A percentile compares a stretch with the other conserved stretches of the same genome.
Conservation (phyloP, 2,113 vertebrate genomes). For the Sebastes fasciatus region DNA sequence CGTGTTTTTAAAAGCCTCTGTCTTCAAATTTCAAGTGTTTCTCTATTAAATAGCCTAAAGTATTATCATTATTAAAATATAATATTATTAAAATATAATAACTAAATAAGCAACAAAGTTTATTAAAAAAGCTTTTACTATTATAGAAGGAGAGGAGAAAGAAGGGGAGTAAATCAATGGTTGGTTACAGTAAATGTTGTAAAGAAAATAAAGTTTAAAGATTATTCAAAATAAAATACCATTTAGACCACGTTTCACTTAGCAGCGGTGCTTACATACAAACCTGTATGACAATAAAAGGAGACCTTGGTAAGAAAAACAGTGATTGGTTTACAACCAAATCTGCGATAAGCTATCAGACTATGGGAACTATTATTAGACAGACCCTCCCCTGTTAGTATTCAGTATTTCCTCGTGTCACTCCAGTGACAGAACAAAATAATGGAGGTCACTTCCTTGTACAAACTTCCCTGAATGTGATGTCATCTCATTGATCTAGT, state of each 20-base stretch:
- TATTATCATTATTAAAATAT: neutral
- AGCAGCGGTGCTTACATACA: neutral
- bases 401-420: constrained; percentile 3
- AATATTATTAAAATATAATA: neutral
- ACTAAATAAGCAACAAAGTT: neutral
- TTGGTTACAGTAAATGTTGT: neutral
- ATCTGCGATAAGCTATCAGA: neutral
- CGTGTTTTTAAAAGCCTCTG: neutral
- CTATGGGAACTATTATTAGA: neutral
- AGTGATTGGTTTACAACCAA: neutral
- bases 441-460: constrained; percentile 32
- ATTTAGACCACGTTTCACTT: neutral
- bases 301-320: neutral
- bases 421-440: constrained; percentile 5
- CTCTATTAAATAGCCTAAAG: neutral
- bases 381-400: neutral
- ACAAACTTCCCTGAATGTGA: neutral
- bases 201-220: neutral
- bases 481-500: constrained; percentile 13
- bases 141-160: neutral
- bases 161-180: neutral
- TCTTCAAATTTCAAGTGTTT: neutral
- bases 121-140: neutral
- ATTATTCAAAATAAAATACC: neutral
- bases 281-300: neutral